Conservation (phyloP, 2,797 vertebrate genomes). For the Heliangelus exortis region DNA sequence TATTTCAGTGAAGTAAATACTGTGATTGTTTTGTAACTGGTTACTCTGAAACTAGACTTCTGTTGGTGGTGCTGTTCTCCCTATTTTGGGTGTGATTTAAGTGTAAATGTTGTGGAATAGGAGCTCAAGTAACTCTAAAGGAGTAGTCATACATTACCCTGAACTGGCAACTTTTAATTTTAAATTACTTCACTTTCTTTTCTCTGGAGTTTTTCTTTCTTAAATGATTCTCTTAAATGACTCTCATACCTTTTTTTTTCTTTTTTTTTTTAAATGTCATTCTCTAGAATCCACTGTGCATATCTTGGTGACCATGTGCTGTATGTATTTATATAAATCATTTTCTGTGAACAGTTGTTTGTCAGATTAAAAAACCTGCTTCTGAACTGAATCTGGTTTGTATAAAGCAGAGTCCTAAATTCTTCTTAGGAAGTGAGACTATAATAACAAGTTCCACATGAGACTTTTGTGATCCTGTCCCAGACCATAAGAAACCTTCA, state of each 20-base stretch:
- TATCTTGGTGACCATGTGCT: not conserved
- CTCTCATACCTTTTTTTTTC: accelerated
- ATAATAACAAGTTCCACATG: not conserved
- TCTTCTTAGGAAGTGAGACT: not conserved
- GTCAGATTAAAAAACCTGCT: not conserved
- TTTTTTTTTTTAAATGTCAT: not conserved
- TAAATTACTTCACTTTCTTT: not conserved
- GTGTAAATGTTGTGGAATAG: slow-evolving; percentile 5
- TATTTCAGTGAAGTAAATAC: slow-evolving; percentile 5
- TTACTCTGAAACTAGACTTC: slow-evolving; percentile 43
- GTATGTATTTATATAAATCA: not conserved
- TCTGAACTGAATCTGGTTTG: not conserved
- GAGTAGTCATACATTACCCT: not conserved
- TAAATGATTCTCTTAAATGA: not conserved
- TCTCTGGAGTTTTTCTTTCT: not conserved
- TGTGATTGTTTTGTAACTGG: not conserved
- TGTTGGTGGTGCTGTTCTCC: slow-evolving; percentile 70
- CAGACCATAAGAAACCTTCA: not conserved
- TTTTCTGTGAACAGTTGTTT: not conserved
- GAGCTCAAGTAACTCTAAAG: not conserved
- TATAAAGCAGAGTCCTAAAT: not conserved
- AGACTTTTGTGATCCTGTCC: not conserved
- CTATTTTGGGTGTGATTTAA: slow-evolving; percentile 31
- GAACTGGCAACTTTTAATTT: not conserved
- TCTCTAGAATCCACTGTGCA: not conserved